Evolutionary conservation across 1,140 invertebrate species (phyloP), one percentile per base, ranked within the genome.

Genomic region (Pantala flavescens): DNA sequence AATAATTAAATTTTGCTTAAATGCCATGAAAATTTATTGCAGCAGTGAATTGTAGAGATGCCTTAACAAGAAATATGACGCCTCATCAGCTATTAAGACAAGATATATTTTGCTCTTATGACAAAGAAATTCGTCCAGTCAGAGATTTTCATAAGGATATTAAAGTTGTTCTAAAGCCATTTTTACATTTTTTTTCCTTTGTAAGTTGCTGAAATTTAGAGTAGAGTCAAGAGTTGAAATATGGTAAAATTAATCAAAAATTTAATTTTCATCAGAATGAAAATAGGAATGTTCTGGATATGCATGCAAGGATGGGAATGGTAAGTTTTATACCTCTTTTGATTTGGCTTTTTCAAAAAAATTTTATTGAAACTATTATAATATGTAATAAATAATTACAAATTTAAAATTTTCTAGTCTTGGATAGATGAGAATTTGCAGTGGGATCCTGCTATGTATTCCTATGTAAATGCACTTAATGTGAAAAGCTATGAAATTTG

Each of bases 351-450:
- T 49, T 11, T 49, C 16, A 49, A 49, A 49, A 11, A 16, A 49
- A 11, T 11, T 49, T 9, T 11, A 16, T 11, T 49, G 43, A 49
- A n/a, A n/a, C n/a, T n/a, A n/a, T n/a, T n/a, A 49, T 49, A 49
- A 49, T 49, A 36, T 36, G 28, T 5, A 2, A 36, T 36, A 9
- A 36, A 36, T 5, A 5, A 36, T 36, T 5, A 36, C 3, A 36
- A 36, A 36, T 36, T n/a, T n/a, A 9, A 36, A 5, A 36, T 55
- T 74, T 81, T 55, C 23, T 63, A 84, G 85, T 72, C 43, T 49
- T 86, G 85, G 85, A 77, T 42, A 0, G 85, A 86, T 75, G 77
- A 80, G n/a, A 82, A 84, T 78, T 78, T 86, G 0, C 81, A 78
- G 43, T 86, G 85, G 85, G 81, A 80, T 43, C 80, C 83, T 0